Conservation (phyloP, 2,888 invertebrate genomes). For the Eretmocerus hayati region DNA sequence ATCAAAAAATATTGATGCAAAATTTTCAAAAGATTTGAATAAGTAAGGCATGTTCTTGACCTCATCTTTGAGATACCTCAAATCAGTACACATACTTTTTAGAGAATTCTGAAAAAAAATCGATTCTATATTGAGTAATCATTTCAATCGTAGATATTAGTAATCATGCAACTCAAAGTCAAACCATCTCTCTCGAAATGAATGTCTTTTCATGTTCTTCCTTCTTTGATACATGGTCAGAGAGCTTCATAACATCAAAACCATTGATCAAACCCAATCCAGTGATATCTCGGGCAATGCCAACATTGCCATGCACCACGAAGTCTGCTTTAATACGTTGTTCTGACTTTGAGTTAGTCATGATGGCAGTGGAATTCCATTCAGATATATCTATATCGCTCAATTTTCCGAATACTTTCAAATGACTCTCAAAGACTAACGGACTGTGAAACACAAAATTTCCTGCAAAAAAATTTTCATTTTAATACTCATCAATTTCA, state of each 20-base stretch:
- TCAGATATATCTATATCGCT: slow-evolving; percentile 26
- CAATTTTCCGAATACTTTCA: slow-evolving; percentile 24
- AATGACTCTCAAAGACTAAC: slow-evolving; percentile 24
- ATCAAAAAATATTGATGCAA: slow-evolving; percentile 38
- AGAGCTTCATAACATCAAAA: not conserved
- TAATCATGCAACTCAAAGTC: not conserved
- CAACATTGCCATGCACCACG: slow-evolving; percentile 44
- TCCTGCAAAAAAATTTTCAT: slow-evolving; percentile 22
- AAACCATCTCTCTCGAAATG: slow-evolving; percentile 7
- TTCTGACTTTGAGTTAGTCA: slow-evolving; percentile 19
- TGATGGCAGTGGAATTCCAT: slow-evolving; percentile 30
- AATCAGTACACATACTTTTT: slow-evolving; percentile 1
- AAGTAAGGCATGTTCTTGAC: slow-evolving; percentile 46
- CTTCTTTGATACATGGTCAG: not conserved
- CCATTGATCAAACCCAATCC: slow-evolving; percentile 9
- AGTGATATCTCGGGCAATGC: slow-evolving; percentile 34
- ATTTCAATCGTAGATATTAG: not conserved
- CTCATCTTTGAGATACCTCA: not conserved
- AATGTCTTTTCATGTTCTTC: not conserved
- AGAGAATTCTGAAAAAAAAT: slow-evolving; percentile 2
- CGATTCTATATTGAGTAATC: not conserved
- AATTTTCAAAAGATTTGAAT: slow-evolving; percentile 49
- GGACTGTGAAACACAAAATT: slow-evolving; percentile 30
- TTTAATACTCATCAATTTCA: not conserved
- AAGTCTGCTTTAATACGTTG: slow-evolving; percentile 50